Conservation (phyloP, 2,797 vertebrate species). For the Gephyroberyx darwinii region DNA sequence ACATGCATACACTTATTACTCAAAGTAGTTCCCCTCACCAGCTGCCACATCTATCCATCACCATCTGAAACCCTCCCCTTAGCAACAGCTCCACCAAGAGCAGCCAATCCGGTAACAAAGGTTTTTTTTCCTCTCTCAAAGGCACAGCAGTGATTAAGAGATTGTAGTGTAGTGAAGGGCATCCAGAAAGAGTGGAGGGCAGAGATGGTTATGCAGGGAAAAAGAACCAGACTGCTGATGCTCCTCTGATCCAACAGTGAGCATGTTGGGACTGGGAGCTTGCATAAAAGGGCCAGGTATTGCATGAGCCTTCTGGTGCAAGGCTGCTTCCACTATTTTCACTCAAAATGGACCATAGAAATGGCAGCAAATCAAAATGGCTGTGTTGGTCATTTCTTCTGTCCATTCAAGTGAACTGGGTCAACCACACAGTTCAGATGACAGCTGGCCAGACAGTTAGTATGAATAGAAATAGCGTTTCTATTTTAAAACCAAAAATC, state of each 20-base stretch:
- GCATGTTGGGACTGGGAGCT: constrained; percentile 34
- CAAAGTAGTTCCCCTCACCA: constrained; percentile 13
- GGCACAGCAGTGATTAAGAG: constrained; percentile 66
- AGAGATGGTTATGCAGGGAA: constrained; percentile 21
- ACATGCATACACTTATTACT: constrained; percentile 38
- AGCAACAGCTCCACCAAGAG: constrained; percentile 75
- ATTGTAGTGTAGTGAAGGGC: constrained; percentile 47
- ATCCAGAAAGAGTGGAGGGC: constrained; percentile 51
- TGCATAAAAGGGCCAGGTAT: constrained; percentile 39
- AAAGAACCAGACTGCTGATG: constrained; percentile 10
- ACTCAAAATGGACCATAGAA: constrained; percentile 62
- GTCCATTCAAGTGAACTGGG: constrained; percentile 74
- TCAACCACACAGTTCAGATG: constrained; percentile 55
- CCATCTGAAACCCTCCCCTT: constrained; percentile 67
- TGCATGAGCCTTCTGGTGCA: constrained; percentile 25
- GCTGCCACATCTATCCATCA: constrained; percentile 51
- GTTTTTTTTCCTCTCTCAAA: constrained; percentile 22
- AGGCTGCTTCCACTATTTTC: constrained; percentile 40
- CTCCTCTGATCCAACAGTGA: constrained; percentile 27
- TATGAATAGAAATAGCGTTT: constrained; percentile 5
- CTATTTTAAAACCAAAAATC: background rate
- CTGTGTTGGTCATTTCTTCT: constrained; percentile 67
- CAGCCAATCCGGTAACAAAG: constrained; percentile 68
- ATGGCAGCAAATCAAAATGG: constrained; percentile 70
- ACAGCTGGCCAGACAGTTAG: constrained; percentile 60